Evolutionary conservation across 2,888 invertebrate genomes (phyloP).

Genomic region (Iselma pallidipennis): DNA sequence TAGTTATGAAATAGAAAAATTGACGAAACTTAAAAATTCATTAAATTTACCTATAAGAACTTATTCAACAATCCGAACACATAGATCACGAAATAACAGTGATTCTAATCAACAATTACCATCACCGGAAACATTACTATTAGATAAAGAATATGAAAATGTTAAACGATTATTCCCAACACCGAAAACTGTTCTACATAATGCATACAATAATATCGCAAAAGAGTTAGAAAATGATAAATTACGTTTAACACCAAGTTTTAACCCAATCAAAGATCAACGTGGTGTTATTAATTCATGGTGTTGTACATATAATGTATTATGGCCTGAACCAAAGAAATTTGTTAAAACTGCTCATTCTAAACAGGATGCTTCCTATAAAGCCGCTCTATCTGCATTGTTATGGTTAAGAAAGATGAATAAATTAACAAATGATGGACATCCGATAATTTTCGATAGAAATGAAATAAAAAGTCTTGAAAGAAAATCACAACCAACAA

Average conservation of each 20-base stretch:
- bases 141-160: neutral
- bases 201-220: conserved; percentile 55
- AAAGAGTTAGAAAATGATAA: conserved; percentile 52
- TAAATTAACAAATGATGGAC: conserved; percentile 57
- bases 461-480: conserved; percentile 52
- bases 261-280: conserved; percentile 45
- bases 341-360: conserved; percentile 59
- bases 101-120: neutral
- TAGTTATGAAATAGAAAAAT: too few relatives aligned
- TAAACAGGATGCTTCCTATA: conserved; percentile 61
- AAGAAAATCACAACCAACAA: conserved; percentile 42
- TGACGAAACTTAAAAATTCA: too few relatives aligned
- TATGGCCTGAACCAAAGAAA: conserved; percentile 63
- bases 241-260: conserved; percentile 51
- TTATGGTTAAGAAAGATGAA: conserved; percentile 59
- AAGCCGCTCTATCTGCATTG: conserved; percentile 61
- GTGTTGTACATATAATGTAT: conserved; percentile 60
- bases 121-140: neutral
- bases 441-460: conserved; percentile 58
- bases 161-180: conserved; percentile 54
- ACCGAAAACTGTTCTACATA: conserved; percentile 59
- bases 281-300: conserved; percentile 51
- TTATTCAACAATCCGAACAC: neutral
- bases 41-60: too few relatives aligned
- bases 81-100: neutral